These are phyloP conservation scores for Oppia nitens DNA, from an alignment of 1,140 invertebrate species.

Conservation along the genomic window DNA sequence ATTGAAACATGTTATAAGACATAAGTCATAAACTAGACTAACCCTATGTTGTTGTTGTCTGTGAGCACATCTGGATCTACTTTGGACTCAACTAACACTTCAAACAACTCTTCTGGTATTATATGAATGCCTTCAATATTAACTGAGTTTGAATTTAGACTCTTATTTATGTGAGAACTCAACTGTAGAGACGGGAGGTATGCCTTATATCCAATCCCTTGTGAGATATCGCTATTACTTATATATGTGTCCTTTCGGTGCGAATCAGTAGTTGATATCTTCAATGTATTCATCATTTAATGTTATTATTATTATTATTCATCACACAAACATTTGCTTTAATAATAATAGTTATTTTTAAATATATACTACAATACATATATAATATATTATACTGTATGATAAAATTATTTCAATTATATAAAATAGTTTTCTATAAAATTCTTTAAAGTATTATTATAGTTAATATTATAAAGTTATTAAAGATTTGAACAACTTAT, in stretches of 20 bases:
- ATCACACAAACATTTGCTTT: too few relatives aligned
- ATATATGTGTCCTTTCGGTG: neutral
- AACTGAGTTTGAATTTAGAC: neutral
- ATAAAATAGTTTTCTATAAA: too few relatives aligned
- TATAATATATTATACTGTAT: too few relatives aligned
- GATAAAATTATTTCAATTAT: too few relatives aligned
- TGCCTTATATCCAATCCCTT: neutral
- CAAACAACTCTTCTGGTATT: neutral
- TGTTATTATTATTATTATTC: too few relatives aligned
- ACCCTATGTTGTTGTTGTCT: neutral
- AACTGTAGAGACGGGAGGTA: neutral
- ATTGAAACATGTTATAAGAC: neutral
- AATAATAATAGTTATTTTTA: too few relatives aligned
- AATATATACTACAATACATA: too few relatives aligned
- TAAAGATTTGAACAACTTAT: too few relatives aligned
- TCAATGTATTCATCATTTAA: neutral
- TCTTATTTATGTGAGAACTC: neutral
- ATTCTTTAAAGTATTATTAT: too few relatives aligned
- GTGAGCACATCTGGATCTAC: neutral
- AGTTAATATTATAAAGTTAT: too few relatives aligned
- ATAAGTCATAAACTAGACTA: neutral
- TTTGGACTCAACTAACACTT: neutral
- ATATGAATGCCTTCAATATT: neutral
- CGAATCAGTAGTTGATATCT: neutral
- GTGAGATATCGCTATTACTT: neutral